Evolutionary conservation across 2,113 vertebrate genomes (phyloP), one percentile per base, ranked within the genome.

Genomic region (Scomber colias): DNA sequence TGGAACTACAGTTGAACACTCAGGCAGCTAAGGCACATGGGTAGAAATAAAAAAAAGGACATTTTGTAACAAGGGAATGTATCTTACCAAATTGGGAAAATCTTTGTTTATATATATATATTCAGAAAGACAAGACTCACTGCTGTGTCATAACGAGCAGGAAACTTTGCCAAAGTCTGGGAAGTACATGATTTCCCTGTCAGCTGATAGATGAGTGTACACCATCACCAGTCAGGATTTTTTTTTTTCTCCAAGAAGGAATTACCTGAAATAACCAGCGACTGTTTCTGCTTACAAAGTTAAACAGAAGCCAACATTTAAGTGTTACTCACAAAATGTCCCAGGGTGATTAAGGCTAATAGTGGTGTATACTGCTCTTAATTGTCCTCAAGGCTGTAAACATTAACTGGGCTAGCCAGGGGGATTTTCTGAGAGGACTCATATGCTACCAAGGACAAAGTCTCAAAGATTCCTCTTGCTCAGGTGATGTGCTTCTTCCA

Each of bases 351-450:
- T 21, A 40, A 24, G 10, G 62, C 56, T 75, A 71, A 81, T 76
- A 64, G 73, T 27, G 11, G 40, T 5, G 24, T 68, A 12, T 30
- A 51, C n/a, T 17, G 11, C 16, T 50, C 71, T 57, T 71, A 44
- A 66, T 78, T 70, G 50, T 48, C 66, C 48, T 63, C 48, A 6
- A 50, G 70, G 53, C 51, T 62, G 53, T 83, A 85, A 87, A 86
- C 84, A 79, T 79, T 12, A 80, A 68, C 55, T 19, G 12, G 62
- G 9, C 44, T 51, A 19, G 54, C 48, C 46, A 44, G 5, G 64
- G 77, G 89, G 46, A 30, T 65, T 89, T 91, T 80, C 72, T 69
- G 72, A 57, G 72, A 57, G 15, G 63, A 59, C 4, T 66, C 63
- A 30, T 17, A 24, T 66, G 63, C 63, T 50, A 50, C 24, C 40